Percentiles rank a stretch among this genome's conserved stretches.
phyloP scores from a whole-genome alignment of 2,797 vertebrate genomes.

The Bradypodion pumilum region DNA sequence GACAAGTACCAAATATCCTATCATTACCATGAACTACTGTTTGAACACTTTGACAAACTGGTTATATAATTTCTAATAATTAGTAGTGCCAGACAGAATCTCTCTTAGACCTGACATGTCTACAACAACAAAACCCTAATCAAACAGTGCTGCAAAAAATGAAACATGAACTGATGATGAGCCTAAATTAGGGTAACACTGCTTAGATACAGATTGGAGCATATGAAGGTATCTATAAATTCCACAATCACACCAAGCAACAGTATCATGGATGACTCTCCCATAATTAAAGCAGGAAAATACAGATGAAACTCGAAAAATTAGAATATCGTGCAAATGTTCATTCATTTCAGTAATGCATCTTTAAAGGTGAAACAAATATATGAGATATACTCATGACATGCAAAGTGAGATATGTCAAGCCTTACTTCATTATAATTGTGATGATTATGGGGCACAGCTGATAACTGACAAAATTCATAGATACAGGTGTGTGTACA shows the following conservation, averaged over 20 bases:
- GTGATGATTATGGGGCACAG: no score
- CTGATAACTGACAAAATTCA: neutral
- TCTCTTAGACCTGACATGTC: neutral
- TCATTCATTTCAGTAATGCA: no score
- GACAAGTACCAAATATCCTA: neutral
- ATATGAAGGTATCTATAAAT: neutral
- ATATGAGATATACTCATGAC: no score
- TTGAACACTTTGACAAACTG: neutral
- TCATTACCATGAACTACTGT: neutral
- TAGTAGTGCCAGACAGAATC: neutral
- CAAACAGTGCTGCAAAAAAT: neutral
- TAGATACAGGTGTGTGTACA: neutral
- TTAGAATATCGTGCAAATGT: no score
- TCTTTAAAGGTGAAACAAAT: no score
- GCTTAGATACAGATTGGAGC: neutral
- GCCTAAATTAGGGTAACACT: neutral
- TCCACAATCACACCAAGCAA: neutral
- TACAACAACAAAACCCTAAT: neutral
- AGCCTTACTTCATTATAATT: no score
- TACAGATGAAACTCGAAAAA: no score
- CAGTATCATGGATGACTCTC: neutral
- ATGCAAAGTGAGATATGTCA: no score
- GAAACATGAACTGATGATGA: neutral
- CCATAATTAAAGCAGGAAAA: neutral
- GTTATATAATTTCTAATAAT: neutral